Conservation (phyloP, 1,140 invertebrate genomes). For the Papilio xuthus region DNA sequence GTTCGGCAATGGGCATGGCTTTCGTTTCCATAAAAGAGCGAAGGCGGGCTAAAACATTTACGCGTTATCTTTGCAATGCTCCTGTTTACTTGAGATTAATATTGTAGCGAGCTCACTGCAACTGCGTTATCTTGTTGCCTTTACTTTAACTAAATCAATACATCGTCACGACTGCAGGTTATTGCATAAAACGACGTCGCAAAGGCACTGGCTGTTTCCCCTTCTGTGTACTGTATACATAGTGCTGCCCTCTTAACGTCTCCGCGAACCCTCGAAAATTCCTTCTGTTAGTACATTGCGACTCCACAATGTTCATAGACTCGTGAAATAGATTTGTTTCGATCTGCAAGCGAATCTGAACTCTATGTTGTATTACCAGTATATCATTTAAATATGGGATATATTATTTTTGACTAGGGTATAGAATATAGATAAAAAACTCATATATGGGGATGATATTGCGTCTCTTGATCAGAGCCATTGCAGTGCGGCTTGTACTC, state of each 20-base stretch:
- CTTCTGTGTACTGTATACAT: not conserved
- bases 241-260: not conserved
- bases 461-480: not conserved
- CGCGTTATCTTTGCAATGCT: not conserved
- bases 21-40: no score
- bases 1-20: no score
- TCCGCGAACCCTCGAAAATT: not conserved
- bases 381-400: not conserved
- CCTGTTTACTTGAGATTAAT: not conserved
- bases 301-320: not conserved
- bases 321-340: not conserved
- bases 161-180: conserved; percentile 12
- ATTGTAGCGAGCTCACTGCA: not conserved
- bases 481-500: not conserved
- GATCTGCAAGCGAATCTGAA: not conserved
- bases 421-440: no score
- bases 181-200: conserved; percentile 9
- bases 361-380: not conserved
- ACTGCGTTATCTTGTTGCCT: conserved; percentile 3
- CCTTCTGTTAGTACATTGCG: not conserved
- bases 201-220: not conserved
- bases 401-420: not conserved
- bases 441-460: not conserved
- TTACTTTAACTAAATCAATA: conserved; percentile 28
- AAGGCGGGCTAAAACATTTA: not conserved